These are phyloP conservation scores for Yoshiicerus persimilis DNA, from an alignment of 1,140 invertebrate genomes.

Conservation along the genomic window DNA sequence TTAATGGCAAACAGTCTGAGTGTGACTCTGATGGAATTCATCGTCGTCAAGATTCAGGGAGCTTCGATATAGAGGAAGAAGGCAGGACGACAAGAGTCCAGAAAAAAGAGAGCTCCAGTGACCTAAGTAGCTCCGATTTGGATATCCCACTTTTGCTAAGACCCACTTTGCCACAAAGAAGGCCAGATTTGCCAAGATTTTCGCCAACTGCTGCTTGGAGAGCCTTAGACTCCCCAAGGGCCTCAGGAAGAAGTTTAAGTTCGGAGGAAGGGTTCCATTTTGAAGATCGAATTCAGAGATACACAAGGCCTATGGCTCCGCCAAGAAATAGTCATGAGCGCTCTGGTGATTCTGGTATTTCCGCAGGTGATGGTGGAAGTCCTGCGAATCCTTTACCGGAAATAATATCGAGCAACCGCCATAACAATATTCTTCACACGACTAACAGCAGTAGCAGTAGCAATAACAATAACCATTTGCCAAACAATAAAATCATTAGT, in stretches of 20 bases:
- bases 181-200: constrained; percentile 72
- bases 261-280: constrained; percentile 46
- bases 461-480: neutral
- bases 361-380: constrained; percentile 63
- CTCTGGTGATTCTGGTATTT: constrained; percentile 77
- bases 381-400: constrained; percentile 28
- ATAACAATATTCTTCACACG: constrained; percentile 16
- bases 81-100: neutral
- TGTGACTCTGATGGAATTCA: constrained; percentile 40
- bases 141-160: constrained; percentile 70
- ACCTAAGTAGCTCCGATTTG: constrained; percentile 50
- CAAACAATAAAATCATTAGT: neutral
- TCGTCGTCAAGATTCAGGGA: constrained; percentile 37
- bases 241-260: constrained; percentile 54
- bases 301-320: constrained; percentile 59
- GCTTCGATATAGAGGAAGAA: constrained; percentile 15
- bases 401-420: neutral
- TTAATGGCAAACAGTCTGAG: constrained; percentile 25
- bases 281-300: constrained; percentile 58
- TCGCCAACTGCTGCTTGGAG: constrained; percentile 81
- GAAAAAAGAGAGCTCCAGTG: constrained; percentile 37
- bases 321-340: constrained; percentile 59
- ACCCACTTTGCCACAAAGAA: constrained; percentile 75
- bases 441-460: neutral
- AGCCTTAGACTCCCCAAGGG: constrained; percentile 57